Base-by-base conservation (phyloP, 2,888 invertebrate genomes). In the Cheiracanthium punctorium region DNA sequence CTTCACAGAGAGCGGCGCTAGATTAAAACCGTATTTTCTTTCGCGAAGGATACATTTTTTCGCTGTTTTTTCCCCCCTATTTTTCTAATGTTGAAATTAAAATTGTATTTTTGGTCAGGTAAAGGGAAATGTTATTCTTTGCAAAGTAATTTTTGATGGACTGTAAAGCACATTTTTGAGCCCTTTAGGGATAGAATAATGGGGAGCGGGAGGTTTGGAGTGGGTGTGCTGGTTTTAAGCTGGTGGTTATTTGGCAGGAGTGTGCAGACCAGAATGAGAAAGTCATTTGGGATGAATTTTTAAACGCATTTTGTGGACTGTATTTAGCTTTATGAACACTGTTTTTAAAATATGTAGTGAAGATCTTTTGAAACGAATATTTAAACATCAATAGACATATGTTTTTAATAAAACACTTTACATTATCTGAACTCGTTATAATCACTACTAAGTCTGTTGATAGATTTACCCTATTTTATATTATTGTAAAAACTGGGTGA, bases 131-230 rank as follows among this genome's bases (percentile, higher is more conserved):
- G 43, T 48, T 48, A 48, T 48, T 48, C 43, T 48, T 48, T 48
- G 43, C 43, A 48, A 48, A 48, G 43, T 48, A 48, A 48, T 48
- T 48, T 48, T 48, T 48, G 43, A 48, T 48, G 43, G 43, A 48
- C 43, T 48, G 43, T 48, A 48, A 48, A 48, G 43, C 43, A 48
- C 17, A 17, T 48, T 48, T 48, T 48, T 48, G 14, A 48, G 43
- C 43, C 43, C 43, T 48, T 48, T 48, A 48, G 43, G 43, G 43
- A 17, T 48, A 48, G 17, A 17, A 48, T 48, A 48, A 48, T 48
- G 43, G 43, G 43, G 14, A 48, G 43, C 1, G 43, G n/a, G n/a
- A 48, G 14, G 14, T 12, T n/a, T 48, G 43, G n/a, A 48, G 43
- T 12, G 5, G 43, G 14, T 48, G 43, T 48, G n/a, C n/a, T 10